A percentile compares a stretch with the other conserved stretches of the same genome.
Evolutionary conservation across 2,888 invertebrate genomes (phyloP).

Genomic region (Ormyrus pomaceus): DNA sequence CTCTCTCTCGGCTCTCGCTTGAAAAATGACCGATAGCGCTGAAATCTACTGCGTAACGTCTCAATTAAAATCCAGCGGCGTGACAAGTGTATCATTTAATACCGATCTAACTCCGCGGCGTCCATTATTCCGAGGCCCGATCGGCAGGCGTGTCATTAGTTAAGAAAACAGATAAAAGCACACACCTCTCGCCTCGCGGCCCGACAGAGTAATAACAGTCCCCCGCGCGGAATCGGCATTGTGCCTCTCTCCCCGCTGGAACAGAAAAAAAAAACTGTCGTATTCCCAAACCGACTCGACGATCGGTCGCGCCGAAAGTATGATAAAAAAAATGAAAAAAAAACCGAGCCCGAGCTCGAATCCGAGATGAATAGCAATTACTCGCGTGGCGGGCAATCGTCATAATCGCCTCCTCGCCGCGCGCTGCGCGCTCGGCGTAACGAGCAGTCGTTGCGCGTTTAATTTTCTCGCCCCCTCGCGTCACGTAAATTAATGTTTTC

Average conservation of each 20-base stretch:
- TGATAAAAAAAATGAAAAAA: not conserved
- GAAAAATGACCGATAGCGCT: too few species aligned
- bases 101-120: conserved; percentile 12
- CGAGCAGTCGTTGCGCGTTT: conserved; percentile 57
- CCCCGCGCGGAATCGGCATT: not conserved
- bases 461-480: conserved; percentile 57
- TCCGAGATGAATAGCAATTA: conserved; percentile 29
- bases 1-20: not conserved
- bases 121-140: conserved; percentile 16
- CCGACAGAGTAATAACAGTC: conserved; percentile 15
- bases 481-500: conserved; percentile 67
- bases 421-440: conserved; percentile 41
- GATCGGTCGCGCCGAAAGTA: conserved; percentile 5
- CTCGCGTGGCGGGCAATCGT: conserved; percentile 23
- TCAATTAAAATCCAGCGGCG: not conserved
- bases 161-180: conserved; percentile 16
- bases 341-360: not conserved
- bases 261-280: conserved; percentile 4
- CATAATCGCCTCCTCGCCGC: conserved; percentile 31
- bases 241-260: too few species aligned
- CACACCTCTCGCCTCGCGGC: not conserved
- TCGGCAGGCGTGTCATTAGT: conserved; percentile 14
- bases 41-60: not conserved
- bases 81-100: conserved; percentile 23
- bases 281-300: not conserved